Percentiles rank a stretch among this genome's conserved stretches.
Conservation (phyloP, 2,113 vertebrate species). For the Halichoerus grypus region DNA sequence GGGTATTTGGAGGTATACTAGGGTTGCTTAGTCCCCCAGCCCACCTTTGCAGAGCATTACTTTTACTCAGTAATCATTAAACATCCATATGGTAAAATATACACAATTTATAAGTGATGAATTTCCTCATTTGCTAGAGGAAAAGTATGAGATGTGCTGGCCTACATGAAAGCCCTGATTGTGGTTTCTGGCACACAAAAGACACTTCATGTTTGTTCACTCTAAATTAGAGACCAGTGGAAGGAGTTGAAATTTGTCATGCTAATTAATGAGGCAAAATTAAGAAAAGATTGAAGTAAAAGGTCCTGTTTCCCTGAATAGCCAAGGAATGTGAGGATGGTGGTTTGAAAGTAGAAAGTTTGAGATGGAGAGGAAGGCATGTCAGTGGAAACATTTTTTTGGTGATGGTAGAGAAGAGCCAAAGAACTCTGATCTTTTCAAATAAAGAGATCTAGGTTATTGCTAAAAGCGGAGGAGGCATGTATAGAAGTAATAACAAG, state of each 20-base stretch:
- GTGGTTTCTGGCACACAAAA: neutral
- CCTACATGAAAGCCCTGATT: neutral
- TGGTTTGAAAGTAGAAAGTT: conserved; percentile 22
- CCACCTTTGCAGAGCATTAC: neutral
- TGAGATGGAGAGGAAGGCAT: neutral
- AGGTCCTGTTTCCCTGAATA: neutral
- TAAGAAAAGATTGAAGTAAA: conserved; percentile 36
- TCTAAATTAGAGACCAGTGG: neutral
- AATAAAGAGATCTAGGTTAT: neutral
- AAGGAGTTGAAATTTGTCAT: conserved; percentile 35
- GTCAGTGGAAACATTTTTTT: conserved; percentile 29
- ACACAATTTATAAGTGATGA: neutral
- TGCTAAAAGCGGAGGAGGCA: neutral
- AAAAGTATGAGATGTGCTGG: neutral
- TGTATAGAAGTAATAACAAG: neutral
- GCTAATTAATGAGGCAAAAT: neutral
- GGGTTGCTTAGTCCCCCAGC: neutral
- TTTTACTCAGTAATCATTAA: conserved; percentile 26
- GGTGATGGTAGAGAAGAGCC: neutral
- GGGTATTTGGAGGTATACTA: neutral
- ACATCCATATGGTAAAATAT: neutral
- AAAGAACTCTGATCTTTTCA: neutral
- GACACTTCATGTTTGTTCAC: neutral
- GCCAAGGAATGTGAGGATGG: neutral
- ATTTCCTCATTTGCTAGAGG: neutral